phyloP scores from a whole-genome alignment of 2,888 invertebrate species.

The Limnephilus auricula region DNA sequence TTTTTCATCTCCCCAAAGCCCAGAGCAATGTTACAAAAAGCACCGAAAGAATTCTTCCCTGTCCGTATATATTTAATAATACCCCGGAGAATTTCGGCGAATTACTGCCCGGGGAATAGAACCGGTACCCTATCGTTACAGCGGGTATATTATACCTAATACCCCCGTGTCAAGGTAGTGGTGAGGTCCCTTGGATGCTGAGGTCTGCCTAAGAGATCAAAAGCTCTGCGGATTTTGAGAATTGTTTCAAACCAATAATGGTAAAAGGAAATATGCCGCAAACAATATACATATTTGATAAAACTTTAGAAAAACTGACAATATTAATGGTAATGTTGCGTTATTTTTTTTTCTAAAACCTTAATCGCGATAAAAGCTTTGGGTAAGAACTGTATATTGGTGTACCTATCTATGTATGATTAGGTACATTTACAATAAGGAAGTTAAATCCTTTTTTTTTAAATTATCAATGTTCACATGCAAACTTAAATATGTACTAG shows the following conservation, averaged over 20 bases:
- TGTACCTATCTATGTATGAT: background rate
- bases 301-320: background rate
- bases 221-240: background rate
- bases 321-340: background rate
- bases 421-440: background rate
- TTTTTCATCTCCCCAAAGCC: constrained; percentile 38
- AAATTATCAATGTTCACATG: too few species aligned
- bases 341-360: background rate
- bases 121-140: background rate
- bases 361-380: background rate
- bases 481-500: too few species aligned
- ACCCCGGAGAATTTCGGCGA: constrained; percentile 45
- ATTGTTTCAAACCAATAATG: background rate
- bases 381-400: background rate
- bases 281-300: background rate
- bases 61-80: constrained; percentile 34
- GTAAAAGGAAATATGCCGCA: background rate
- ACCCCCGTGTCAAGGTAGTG: background rate
- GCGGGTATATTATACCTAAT: background rate
- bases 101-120: constrained; percentile 32
- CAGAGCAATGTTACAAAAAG: constrained; percentile 46
- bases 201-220: background rate
- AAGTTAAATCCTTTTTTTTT: too few species aligned
- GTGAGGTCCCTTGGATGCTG: background rate
- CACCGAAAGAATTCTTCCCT: constrained; percentile 44